Evolutionary conservation across 2,888 invertebrate species (phyloP), one percentile per base, ranked within the genome.

Genomic region (Patella ulyssiponensis): DNA sequence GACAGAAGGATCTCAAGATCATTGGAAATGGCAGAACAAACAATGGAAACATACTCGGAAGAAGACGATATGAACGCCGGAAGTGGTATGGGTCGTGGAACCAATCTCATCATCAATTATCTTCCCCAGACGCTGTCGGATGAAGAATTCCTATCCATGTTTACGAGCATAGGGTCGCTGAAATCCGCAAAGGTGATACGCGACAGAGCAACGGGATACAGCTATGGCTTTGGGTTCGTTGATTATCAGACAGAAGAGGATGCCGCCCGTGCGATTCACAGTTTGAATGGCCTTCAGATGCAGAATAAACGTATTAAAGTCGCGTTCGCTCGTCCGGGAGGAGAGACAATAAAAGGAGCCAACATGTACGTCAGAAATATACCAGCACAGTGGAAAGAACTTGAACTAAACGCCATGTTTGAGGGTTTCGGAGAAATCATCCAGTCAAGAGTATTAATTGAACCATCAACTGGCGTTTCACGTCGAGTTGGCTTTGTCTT

Each of bases 141-240:
- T 95, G 89, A 96, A 90, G 97, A 97, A 89, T 94, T 98, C 78
- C 96, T 95, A 91, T 95, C 95, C 83, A 95, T 98, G 93, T 98
- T 98, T 92, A 94, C 95, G 86, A 95, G 95, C 76, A 95, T 97
- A 86, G 98, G 98, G 74, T 95, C 96, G 33, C 94, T 98, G 72
- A 97, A 97, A 91, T 96, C 95, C 86, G 96, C 96, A 91, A 94
- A 97, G 87, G 96, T 98, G 87, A 89, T 92, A 17, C 84, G 92
- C 7, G 92, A 92, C 80, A 90, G 90, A 75, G 81, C 85, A 94
- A 97, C 97, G 92, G 97, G 97, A 73, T 98, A 98, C 93, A 97
- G 97, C 92, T 98, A 96, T 92, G 98, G 98, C 69, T 98, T 97
- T 92, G 98, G 97, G 69, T 98, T 98, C 92, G 97, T 98, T 71